Base-by-base conservation (phyloP, 30 jellyfish, hydroid and myxozoan species). In the Pseudorhiza aurosa region DNA sequence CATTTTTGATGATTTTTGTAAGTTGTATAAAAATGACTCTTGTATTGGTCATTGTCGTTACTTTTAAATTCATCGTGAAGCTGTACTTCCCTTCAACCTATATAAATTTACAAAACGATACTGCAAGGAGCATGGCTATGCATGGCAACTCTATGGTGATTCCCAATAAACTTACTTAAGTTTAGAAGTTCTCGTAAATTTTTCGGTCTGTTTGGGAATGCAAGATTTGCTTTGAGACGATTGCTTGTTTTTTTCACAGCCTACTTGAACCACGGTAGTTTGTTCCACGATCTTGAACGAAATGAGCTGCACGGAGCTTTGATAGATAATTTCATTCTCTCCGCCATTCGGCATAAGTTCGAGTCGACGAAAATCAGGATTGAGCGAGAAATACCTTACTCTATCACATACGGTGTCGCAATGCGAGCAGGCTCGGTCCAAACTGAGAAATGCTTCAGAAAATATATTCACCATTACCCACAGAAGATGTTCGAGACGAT, bases 321-420 rank as follows among this genome's bases (percentile, higher is more conserved):
- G 47, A 68, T 92, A 15, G 98, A 92, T 87, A 92, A 92, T 42
- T 92, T 84, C 70, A 85, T 92, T 28, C 68, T 92, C 22, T 65
- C 95, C 21, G 90, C 95, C 19, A 78, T 73, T 45, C 75, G 81
- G 26, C 68, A 58, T 50, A 50, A 33, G 35, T 36, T 70, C n/a
- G 57, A 78, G 36, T 58, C 73, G 17, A 53, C 70, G 15, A 53
- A 74, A 47, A 65, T 92, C 55, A 37, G 98, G 22, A 78, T 92
- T 35, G 96, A 77, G 47, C 84, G 96, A 17, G 98, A 92, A 51
- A 74, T 92, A 28, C 93, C 85, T 17, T 79, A 92, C 64, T 92
- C 98, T 32, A 88, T 92, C 45, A 85, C 88, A 64, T 92, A 92
- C 46, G 98, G 98, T 8, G 45, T 75, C 43, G 98, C 91, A 0